Conservation (phyloP, 2,113 vertebrate species). For the Calyptomena viridis region DNA sequence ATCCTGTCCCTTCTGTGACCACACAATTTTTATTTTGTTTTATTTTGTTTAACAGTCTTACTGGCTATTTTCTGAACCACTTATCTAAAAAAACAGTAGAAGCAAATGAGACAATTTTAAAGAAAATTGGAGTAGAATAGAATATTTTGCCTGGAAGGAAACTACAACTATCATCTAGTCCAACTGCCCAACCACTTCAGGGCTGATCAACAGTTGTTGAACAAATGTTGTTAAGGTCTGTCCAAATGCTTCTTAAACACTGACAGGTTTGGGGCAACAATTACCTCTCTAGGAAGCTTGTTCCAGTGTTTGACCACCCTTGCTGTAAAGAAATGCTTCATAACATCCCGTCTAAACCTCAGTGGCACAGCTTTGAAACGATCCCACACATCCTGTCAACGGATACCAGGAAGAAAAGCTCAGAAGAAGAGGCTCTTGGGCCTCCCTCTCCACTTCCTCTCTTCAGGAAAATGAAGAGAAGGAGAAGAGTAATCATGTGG, state of each 20-base stretch:
- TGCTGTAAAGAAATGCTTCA: neutral
- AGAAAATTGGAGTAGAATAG: neutral
- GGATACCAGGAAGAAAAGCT: neutral
- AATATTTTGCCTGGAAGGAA: neutral
- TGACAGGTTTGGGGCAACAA: fast-evolving
- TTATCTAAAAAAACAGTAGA: neutral
- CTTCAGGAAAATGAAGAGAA: neutral
- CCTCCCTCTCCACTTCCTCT: too few species aligned
- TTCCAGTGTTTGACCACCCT: neutral
- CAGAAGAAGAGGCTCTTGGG: too few species aligned
- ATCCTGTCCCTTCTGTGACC: neutral
- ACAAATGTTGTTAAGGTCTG: neutral
- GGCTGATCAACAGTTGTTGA: neutral
- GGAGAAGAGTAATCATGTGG: neutral
- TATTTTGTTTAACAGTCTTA: neutral
- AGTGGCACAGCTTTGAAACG: neutral
- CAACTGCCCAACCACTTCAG: neutral
- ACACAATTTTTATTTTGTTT: neutral
- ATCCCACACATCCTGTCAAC: neutral
- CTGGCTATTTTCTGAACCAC: neutral
- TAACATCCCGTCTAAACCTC: neutral
- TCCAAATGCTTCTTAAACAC: neutral
- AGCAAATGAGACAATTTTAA: neutral
- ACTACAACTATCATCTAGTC: neutral
- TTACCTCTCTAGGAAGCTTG: neutral